Percentiles rank a stretch among this genome's conserved stretches.
Conservation (phyloP, 2,888 invertebrate species). For the Anodontia alba region DNA sequence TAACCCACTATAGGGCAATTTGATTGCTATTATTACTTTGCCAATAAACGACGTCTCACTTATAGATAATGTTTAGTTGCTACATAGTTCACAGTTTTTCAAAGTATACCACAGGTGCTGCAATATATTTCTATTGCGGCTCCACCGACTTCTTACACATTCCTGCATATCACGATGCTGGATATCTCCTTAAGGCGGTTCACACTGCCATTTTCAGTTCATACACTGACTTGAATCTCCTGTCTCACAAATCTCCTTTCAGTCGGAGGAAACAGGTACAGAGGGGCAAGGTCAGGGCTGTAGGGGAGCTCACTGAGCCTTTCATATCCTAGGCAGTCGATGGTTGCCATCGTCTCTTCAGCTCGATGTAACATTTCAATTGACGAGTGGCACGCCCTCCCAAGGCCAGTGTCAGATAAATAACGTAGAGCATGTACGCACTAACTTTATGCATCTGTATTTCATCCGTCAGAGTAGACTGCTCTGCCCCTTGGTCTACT, state of each 20-base stretch:
- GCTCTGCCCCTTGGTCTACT: neutral
- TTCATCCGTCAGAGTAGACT: slow-evolving; percentile 4
- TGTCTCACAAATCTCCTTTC: too few species aligned
- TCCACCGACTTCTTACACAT: neutral
- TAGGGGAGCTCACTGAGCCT: neutral
- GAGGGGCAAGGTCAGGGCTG: slow-evolving; percentile 4
- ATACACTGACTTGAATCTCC: too few species aligned
- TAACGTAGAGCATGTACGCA: neutral
- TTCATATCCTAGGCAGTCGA: neutral
- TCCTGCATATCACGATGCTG: neutral
- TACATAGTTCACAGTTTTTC: neutral
- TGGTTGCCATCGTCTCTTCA: neutral
- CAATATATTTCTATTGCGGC: neutral
- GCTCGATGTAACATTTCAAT: slow-evolving; percentile 19
- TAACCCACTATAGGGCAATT: neutral
- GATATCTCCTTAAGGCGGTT: neutral
- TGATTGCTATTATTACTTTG: neutral
- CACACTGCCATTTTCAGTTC: too few species aligned
- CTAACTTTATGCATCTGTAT: slow-evolving; percentile 24
- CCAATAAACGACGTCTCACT: neutral
- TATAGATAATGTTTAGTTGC: neutral
- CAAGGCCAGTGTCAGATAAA: slow-evolving; percentile 6
- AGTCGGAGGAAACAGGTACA: neutral
- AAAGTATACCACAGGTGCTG: neutral
- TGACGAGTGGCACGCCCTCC: slow-evolving; percentile 20